Percentiles rank a stretch among this genome's conserved stretches.
Conservation (phyloP, 64 coral and sea anemone species). For the Stylophora pistillata region DNA sequence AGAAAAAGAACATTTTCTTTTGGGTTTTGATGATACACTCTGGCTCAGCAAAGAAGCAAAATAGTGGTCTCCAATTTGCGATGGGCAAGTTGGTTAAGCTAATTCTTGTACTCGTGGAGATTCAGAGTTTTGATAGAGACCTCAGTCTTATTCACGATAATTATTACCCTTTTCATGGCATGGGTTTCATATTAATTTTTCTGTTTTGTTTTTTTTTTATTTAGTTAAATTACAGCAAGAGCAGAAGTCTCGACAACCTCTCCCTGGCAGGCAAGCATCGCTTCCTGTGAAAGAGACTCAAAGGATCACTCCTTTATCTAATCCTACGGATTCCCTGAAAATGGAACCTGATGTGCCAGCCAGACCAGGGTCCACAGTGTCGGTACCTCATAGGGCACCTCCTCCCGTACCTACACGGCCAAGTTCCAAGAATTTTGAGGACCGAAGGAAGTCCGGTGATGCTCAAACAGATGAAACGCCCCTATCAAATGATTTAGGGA, state of each 20-base stretch:
- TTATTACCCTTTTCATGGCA: not conserved
- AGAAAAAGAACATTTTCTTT: too few relatives aligned
- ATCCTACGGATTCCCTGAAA: conserved; percentile 16
- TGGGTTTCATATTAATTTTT: not conserved
- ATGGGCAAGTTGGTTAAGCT: too few relatives aligned
- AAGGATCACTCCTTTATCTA: not conserved
- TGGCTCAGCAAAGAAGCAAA: too few relatives aligned
- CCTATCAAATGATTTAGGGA: not conserved
- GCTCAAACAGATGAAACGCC: not conserved
- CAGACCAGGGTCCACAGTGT: not conserved
- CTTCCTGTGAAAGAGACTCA: conserved; percentile 39
- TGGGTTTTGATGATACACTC: too few relatives aligned
- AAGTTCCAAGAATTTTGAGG: not conserved
- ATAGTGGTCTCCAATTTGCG: too few relatives aligned
- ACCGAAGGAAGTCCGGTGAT: not conserved
- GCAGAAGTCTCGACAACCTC: conserved; percentile 44
- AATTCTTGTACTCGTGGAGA: too few relatives aligned
- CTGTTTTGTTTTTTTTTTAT: not conserved
- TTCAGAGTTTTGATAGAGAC: too few relatives aligned
- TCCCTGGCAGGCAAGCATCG: conserved; percentile 60
- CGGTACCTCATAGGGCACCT: not conserved
- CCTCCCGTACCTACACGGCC: conserved; percentile 19
- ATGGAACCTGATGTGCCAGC: conserved; percentile 16
- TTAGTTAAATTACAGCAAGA: not conserved
- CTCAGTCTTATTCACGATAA: too few relatives aligned